Base-by-base conservation (phyloP, 1,140 invertebrate species). In the Cherax destructor region DNA sequence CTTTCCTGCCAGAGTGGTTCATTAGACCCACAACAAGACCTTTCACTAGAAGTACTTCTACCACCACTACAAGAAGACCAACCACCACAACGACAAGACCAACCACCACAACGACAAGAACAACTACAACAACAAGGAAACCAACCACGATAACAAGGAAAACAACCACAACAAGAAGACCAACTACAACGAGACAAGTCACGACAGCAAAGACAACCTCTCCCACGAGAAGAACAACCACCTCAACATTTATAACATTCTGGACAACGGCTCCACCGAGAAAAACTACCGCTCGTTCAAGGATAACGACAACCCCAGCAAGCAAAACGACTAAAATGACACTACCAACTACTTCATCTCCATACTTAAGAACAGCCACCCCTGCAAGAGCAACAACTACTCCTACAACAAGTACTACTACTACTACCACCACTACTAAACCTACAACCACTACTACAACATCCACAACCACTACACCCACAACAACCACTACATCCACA, bases 401-500 rank as follows among this genome's bases (percentile, higher is more conserved):
- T 24, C 41, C 83, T 6, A 61, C 59, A 10, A 59, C 83, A 0
- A 85, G 76, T 6, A 41, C 89, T 4, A 30, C 74, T 10, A 30
- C 72, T 24, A 91, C 49, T 9, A 86, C 92, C 11, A 72, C 79
- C 61, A 83, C 79, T 5, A 7, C 49, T n/a, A 76, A 9, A n/a
- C 16, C 47, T 6, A 74, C 72, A 65, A 24, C 21, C 7, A 87
- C 86, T 0, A 92, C 91, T 30, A 83, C 78, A 21, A 74, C 83
- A 1, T 86, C 89, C 5, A 88, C 88, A 2, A 69, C 83, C 7
- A 61, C 88, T 1, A 84, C 72, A 10, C 72, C 83, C 0, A 80
- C 88, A 10, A 91, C 92, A 59, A 47, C 74, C n/a, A n/a, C n/a
- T n/a, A n/a, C n/a, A n/a, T n/a, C n/a, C n/a, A n/a, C n/a, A n/a